phyloP scores from a whole-genome alignment of 2,797 vertebrate species.

The Chanos chanos region DNA sequence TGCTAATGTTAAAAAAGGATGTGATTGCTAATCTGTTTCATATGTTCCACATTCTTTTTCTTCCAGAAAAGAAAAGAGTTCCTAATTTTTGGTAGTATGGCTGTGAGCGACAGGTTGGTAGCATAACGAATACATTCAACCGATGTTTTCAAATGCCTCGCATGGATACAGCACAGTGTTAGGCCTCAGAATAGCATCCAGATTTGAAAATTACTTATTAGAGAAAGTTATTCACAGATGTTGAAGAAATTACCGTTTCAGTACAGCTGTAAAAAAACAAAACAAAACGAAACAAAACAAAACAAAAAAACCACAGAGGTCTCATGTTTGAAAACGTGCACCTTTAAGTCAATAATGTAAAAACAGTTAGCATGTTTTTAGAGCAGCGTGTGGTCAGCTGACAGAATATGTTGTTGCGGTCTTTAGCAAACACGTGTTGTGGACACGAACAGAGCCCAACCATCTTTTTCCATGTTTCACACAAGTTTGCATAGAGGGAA shows the following conservation, averaged over 20 bases:
- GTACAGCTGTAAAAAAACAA: constrained; percentile 9
- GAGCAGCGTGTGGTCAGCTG: constrained; percentile 17
- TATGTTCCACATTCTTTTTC: no score
- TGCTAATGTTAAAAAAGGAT: no score
- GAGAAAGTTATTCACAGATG: constrained; percentile 17
- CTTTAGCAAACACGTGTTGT: constrained; percentile 30
- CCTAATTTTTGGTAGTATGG: neutral
- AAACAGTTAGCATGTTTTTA: constrained; percentile 42
- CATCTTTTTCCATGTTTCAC: neutral
- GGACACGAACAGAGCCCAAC: neutral
- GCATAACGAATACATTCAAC: constrained; percentile 10
- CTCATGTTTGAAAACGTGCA: constrained; percentile 25
- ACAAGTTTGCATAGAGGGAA: no score
- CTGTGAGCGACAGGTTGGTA: neutral
- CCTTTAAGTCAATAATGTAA: constrained; percentile 43
- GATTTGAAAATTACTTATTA: constrained; percentile 31
- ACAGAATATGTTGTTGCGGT: constrained; percentile 27
- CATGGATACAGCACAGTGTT: constrained; percentile 15
- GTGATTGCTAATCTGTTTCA: no score
- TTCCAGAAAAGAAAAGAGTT: no score
- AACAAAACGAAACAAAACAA: constrained; percentile 26
- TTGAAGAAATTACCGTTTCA: constrained; percentile 28
- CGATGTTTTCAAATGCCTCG: constrained; percentile 37
- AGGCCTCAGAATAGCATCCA: constrained; percentile 18
- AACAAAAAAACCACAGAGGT: constrained; percentile 33